These are phyloP conservation scores for Hippocampus kuda DNA, from an alignment of 2,797 vertebrate genomes.

Conservation along the genomic window DNA sequence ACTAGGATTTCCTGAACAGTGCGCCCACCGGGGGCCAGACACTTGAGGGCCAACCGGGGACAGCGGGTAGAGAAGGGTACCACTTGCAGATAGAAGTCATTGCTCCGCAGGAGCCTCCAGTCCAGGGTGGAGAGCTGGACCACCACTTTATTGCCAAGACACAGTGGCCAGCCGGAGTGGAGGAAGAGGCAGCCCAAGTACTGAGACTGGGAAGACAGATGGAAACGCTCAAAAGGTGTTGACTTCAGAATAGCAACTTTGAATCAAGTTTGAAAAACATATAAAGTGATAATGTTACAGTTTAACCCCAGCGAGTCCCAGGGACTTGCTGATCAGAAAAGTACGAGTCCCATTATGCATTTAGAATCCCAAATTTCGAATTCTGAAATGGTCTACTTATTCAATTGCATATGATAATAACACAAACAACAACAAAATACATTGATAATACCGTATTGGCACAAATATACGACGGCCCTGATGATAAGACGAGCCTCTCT, in stretches of 20 bases:
- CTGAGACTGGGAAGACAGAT: constrained; percentile 68
- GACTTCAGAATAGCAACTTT: not conserved
- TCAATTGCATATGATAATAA: too few species aligned
- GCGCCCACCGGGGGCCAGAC: constrained; percentile 77
- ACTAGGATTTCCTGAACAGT: constrained; percentile 81
- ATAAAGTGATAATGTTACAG: too few species aligned
- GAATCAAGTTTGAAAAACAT: not conserved
- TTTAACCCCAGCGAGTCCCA: too few species aligned
- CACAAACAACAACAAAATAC: too few species aligned
- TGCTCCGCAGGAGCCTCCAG: constrained; percentile 79
- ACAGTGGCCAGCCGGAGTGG: constrained; percentile 87
- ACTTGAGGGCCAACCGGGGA: constrained; percentile 81
- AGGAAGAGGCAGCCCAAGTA: constrained; percentile 86
- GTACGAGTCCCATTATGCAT: too few species aligned
- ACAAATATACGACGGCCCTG: too few species aligned
- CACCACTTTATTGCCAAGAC: constrained; percentile 80
- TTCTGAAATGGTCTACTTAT: too few species aligned
- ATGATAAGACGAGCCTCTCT: too few species aligned
- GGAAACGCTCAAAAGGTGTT: not conserved
- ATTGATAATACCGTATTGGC: too few species aligned
- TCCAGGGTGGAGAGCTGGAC: constrained; percentile 86
- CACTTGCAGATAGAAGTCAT: constrained; percentile 91
- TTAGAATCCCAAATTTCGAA: too few species aligned
- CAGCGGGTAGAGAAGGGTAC: constrained; percentile 81
- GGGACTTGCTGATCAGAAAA: too few species aligned